phyloP scores from a whole-genome alignment of 1,140 invertebrate genomes.

The Nebria ingens region DNA sequence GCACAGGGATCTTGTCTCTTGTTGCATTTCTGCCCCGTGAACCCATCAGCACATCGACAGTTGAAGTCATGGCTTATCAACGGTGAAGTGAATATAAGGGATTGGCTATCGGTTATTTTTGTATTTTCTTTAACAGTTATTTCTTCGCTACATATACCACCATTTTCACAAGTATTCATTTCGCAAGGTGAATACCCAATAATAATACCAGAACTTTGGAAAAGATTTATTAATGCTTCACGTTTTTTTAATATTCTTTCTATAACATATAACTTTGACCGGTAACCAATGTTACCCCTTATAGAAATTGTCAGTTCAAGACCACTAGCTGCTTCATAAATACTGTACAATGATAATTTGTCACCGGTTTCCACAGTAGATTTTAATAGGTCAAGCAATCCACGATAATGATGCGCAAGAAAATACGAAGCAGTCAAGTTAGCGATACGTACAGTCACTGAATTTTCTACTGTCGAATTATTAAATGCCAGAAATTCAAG shows the following conservation, averaged over 20 bases:
- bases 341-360: conserved; percentile 57
- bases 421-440: conserved; percentile 66
- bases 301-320: conserved; percentile 62
- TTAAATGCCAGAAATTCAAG: conserved; percentile 71
- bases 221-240: conserved; percentile 47
- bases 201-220: conserved; percentile 44
- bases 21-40: conserved; percentile 68
- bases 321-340: conserved; percentile 48
- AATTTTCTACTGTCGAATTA: conserved; percentile 73
- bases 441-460: conserved; percentile 60
- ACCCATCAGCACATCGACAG: conserved; percentile 70
- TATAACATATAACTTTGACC: conserved; percentile 47
- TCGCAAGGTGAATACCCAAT: conserved; percentile 67
- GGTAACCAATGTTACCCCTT: conserved; percentile 42
- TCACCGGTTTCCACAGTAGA: conserved; percentile 50
- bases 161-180: conserved; percentile 58
- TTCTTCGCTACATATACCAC: conserved; percentile 61
- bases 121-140: conserved; percentile 58
- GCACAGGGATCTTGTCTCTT: conserved; percentile 78
- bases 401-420: conserved; percentile 60
- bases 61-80: conserved; percentile 61
- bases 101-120: conserved; percentile 63
- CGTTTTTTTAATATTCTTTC: conserved; percentile 53
- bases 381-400: conserved; percentile 59
- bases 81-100: conserved; percentile 70